phyloP scores from a whole-genome alignment of 2,888 invertebrate genomes.

The Tridacna crocea region DNA sequence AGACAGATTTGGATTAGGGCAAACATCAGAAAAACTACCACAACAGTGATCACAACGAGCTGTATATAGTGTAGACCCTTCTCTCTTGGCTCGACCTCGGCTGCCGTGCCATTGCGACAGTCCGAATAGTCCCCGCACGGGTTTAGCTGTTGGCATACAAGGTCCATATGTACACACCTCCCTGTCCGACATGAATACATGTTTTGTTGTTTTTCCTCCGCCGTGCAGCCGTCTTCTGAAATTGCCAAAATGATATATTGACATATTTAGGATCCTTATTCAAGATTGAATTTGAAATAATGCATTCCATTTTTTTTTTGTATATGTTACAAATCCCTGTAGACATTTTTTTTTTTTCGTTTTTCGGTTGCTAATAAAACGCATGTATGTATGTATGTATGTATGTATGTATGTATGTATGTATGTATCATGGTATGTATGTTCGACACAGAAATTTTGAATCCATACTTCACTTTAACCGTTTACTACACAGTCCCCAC shows the following conservation, averaged over 20 bases:
- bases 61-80: conserved; percentile 36
- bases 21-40: conserved; percentile 44
- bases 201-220: conserved; percentile 23
- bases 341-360: too few species aligned
- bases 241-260: too few species aligned
- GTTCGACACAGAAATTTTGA: too few species aligned
- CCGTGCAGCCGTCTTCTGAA: conserved; percentile 40
- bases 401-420: too few species aligned
- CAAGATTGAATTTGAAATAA: not conserved
- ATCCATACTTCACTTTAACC: too few species aligned
- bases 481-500: too few species aligned
- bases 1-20: conserved; percentile 46
- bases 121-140: conserved; percentile 50
- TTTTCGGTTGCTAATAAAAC: too few species aligned
- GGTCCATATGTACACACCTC: conserved; percentile 43
- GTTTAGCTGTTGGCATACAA: conserved; percentile 46
- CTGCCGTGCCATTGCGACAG: conserved; percentile 34
- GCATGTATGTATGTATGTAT: too few species aligned
- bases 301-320: not conserved
- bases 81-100: not conserved
- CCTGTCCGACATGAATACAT: conserved; percentile 53
- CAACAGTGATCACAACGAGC: conserved; percentile 29
- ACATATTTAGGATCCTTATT: not conserved
- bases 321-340: too few species aligned
- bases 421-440: too few species aligned